These are phyloP conservation scores for Lepeophtheirus nordmannii DNA, from an alignment of 2,888 invertebrate genomes.

Conservation along the genomic window DNA sequence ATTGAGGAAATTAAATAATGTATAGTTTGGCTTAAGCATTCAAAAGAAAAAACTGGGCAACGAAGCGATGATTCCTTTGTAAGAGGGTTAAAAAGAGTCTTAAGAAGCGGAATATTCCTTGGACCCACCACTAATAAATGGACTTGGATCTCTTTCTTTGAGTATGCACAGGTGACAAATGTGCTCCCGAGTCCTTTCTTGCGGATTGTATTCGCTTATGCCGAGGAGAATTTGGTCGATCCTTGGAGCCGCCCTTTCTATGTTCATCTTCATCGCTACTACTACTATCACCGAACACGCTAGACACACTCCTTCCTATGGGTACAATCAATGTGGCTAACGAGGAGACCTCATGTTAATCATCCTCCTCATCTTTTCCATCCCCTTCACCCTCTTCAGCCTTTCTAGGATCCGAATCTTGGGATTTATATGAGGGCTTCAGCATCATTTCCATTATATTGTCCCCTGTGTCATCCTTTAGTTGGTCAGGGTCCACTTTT, in stretches of 20 bases:
- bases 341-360: conserved; percentile 13
- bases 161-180: background rate
- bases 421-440: conserved; percentile 10
- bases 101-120: too few species aligned
- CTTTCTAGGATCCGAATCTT: background rate
- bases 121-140: background rate
- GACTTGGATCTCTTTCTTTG: background rate
- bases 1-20: too few species aligned
- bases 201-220: background rate
- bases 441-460: conserved; percentile 20
- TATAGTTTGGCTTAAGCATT: too few species aligned
- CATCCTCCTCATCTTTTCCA: background rate
- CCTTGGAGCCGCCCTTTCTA: background rate
- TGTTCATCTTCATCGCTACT: background rate
- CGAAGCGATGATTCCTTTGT: too few species aligned
- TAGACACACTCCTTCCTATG: conserved; percentile 1
- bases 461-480: background rate
- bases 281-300: background rate
- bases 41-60: too few species aligned
- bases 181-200: background rate
- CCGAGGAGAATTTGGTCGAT: background rate
- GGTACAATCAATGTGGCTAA: background rate
- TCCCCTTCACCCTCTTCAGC: background rate
- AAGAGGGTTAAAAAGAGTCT: too few species aligned
- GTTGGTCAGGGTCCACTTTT: background rate